phyloP scores from a whole-genome alignment of 2,888 invertebrate species.

The Melanophora roralis region DNA sequence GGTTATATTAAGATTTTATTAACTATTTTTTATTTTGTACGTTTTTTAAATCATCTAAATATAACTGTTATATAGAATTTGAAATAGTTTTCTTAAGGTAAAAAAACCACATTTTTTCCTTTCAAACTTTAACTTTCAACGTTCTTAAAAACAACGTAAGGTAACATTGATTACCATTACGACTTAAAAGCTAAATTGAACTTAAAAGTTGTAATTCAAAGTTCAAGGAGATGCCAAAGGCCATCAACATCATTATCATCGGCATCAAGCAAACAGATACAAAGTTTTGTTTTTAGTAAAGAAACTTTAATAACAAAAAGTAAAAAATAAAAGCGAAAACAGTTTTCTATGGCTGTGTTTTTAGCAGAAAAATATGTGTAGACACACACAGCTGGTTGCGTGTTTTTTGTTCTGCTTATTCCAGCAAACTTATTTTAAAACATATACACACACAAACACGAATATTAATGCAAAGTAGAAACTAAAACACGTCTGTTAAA shows the following conservation, averaged over 20 bases:
- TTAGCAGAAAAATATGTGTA: too few species aligned
- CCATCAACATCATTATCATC: neutral
- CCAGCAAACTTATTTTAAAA: neutral
- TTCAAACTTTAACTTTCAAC: too few species aligned
- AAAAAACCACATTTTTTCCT: too few species aligned
- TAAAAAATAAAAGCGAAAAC: neutral
- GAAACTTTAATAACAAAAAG: neutral
- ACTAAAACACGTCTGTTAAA: neutral
- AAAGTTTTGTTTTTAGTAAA: constrained; percentile 4
- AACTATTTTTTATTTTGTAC: too few species aligned
- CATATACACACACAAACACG: neutral
- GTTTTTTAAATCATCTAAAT: too few species aligned
- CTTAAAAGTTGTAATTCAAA: constrained; percentile 41
- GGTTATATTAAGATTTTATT: too few species aligned
- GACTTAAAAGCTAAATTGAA: constrained; percentile 42
- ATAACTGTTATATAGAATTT: too few species aligned
- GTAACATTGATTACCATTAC: too few species aligned
- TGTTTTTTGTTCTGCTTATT: neutral
- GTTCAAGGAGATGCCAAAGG: constrained; percentile 45
- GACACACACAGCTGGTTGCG: neutral
- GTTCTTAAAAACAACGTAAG: too few species aligned
- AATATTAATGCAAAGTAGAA: neutral
- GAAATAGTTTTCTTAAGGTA: too few species aligned
- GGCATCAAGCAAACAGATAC: constrained; percentile 18
- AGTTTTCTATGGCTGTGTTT: neutral